These are phyloP conservation scores for Trialeurodes vaporariorum DNA, from an alignment of 1,140 invertebrate species.

Conservation along the genomic window DNA sequence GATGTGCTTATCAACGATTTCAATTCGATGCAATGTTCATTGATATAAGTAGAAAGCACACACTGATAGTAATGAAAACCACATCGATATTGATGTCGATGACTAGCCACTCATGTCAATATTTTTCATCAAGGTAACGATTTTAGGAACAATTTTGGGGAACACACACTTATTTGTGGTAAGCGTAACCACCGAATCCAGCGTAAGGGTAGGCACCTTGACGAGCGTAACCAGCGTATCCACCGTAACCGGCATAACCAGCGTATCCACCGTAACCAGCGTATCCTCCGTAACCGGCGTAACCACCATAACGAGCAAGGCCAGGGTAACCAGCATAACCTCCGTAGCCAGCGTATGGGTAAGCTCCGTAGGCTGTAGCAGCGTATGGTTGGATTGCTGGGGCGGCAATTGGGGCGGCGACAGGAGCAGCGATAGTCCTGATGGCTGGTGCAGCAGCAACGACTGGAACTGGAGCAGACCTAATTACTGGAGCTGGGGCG, in stretches of 20 bases:
- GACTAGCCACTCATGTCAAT: too few relatives aligned
- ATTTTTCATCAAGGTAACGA: too few relatives aligned
- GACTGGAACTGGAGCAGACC: slow-evolving; percentile 35
- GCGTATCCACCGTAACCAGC: slow-evolving; percentile 13
- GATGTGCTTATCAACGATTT: too few relatives aligned
- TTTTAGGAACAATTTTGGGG: too few relatives aligned
- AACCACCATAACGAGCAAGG: slow-evolving; percentile 16
- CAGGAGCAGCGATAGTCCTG: slow-evolving; percentile 12
- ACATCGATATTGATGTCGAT: too few relatives aligned
- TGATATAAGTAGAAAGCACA: too few relatives aligned
- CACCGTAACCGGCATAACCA: slow-evolving; percentile 13
- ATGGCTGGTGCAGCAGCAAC: neutral
- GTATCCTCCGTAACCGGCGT: too few relatives aligned
- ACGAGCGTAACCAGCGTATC: slow-evolving; percentile 17
- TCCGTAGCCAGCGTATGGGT: slow-evolving; percentile 18
- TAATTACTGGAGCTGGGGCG: neutral
- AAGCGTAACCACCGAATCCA: slow-evolving; percentile 7
- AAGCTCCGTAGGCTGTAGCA: too few relatives aligned
- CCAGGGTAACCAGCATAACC: slow-evolving; percentile 10
- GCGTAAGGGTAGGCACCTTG: slow-evolving; percentile 12
- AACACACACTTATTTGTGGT: neutral
- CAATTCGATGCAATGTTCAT: too few relatives aligned
- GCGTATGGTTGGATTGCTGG: slow-evolving; percentile 8
- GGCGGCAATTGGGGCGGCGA: slow-evolving; percentile 26
- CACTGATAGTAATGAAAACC: too few relatives aligned